Base-by-base conservation (phyloP, 2,888 invertebrate species). In the Acrobasis consociella region DNA sequence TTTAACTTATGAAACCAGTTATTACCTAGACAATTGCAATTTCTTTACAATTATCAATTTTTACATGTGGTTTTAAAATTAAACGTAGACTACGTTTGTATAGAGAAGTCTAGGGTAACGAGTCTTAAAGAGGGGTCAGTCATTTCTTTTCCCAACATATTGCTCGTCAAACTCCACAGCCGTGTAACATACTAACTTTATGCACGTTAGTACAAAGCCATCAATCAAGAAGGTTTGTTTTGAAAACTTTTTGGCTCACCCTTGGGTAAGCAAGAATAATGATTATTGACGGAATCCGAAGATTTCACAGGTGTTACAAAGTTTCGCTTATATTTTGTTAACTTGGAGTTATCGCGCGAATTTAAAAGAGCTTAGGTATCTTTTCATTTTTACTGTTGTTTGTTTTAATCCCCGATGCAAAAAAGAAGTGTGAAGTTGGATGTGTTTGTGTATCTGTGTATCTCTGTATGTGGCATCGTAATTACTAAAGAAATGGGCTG, bases 141-240 rank as follows among this genome's bases (percentile, higher is more conserved):
- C 10, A 5, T 37, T 37, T 37, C 53, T 8, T 7, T 11, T 53
- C 31, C 5, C n/a, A 38, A 37, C 15, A 55, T 15, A 17, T 31
- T 39, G 50, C 16, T 50, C 37, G 10, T 10, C 16, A 11, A 38
- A 38, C 37, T 17, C 13, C 1, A 5, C 38, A 11, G 9, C 50
- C 15, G 59, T 59, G n/a, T 59, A 0, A 11, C 59, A 5, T 38
- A 16, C 15, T 38, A 56, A 42, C 39, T 59, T 59, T 50, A 59
- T 59, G 50, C 37, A 50, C 59, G 50, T 59, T 59, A 49, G 59
- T 50, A 38, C 59, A 59, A 59, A 59, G 37, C 59, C 59, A 50
- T 50, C 59, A 59, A 50, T 50, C 50, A 16, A 8, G 38, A 9
- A 11, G 50, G 49, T 59, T 59, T 50, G 59, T 59, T 50, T 50